Percentiles rank a stretch among this genome's conserved stretches.
phyloP scores from a whole-genome alignment of 2,888 invertebrate species.

The Acanthosepion esculentum region DNA sequence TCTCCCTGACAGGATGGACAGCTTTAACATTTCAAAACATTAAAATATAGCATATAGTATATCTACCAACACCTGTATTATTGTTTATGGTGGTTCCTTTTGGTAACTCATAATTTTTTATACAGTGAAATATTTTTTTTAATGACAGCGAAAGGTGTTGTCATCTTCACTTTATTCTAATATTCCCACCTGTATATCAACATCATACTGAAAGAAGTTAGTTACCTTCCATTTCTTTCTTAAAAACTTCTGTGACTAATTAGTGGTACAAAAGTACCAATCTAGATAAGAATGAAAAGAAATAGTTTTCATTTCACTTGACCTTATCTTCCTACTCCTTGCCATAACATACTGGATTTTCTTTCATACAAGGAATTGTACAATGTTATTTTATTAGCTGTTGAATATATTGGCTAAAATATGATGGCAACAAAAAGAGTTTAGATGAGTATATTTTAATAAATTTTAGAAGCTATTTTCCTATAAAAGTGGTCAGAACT shows the following conservation, averaged over 20 bases:
- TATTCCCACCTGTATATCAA: not conserved
- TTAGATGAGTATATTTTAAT: not conserved
- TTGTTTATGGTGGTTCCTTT: too few relatives aligned
- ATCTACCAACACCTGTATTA: too few relatives aligned
- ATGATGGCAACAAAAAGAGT: not conserved
- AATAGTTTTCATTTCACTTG: too few relatives aligned
- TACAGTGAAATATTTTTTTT: not conserved
- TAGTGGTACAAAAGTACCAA: not conserved
- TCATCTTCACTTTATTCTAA: not conserved
- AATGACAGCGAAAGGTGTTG: not conserved
- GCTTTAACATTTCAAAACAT: too few relatives aligned
- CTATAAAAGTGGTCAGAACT: not conserved
- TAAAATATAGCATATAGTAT: too few relatives aligned
- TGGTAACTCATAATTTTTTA: too few relatives aligned
- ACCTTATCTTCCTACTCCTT: too few relatives aligned
- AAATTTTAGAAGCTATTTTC: not conserved
- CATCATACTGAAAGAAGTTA: not conserved
- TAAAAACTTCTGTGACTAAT: not conserved
- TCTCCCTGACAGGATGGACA: too few relatives aligned
- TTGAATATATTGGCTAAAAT: not conserved
- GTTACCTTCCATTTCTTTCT: not conserved
- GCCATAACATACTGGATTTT: not conserved
- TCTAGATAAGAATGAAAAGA: too few relatives aligned
- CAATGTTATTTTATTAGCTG: not conserved
- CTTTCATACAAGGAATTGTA: not conserved